Evolutionary conservation across 2,113 vertebrate genomes (phyloP).

Genomic region (Beaufortia kweichowensis): DNA sequence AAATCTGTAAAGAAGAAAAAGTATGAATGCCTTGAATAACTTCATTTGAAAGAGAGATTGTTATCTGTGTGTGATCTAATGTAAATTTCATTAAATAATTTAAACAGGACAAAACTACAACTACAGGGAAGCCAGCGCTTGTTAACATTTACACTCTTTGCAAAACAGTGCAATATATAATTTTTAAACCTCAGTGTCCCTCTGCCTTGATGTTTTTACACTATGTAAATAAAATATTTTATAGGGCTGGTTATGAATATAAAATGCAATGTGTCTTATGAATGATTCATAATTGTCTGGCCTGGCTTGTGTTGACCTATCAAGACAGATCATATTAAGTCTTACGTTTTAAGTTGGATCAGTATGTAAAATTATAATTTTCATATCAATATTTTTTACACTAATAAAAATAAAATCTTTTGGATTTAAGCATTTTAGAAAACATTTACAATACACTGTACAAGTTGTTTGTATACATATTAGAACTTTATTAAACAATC

Average conservation of each 20-base stretch:
- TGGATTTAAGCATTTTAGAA: too few relatives aligned
- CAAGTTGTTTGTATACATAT: background rate
- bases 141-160: background rate
- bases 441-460: too few relatives aligned
- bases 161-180: constrained; percentile 1
- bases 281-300: too few relatives aligned
- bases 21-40: background rate
- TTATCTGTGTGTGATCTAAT: background rate
- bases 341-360: too few relatives aligned
- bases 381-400: too few relatives aligned
- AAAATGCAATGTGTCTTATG: too few relatives aligned
- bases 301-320: too few relatives aligned
- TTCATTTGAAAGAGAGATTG: too few relatives aligned
- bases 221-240: background rate
- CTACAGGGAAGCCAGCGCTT: background rate
- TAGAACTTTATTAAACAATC: constrained; percentile 17
- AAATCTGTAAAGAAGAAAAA: background rate
- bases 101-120: background rate
- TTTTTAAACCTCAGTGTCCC: background rate
- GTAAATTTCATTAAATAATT: background rate
- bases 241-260: too few relatives aligned
- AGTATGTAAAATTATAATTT: too few relatives aligned
- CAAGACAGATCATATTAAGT: too few relatives aligned
- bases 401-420: too few relatives aligned
- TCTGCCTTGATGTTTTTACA: constrained; percentile 11